A percentile compares a stretch with the other conserved stretches of the same genome.
phyloP scores from a whole-genome alignment of 2,888 invertebrate species.

The Crossocerus cetratus region DNA sequence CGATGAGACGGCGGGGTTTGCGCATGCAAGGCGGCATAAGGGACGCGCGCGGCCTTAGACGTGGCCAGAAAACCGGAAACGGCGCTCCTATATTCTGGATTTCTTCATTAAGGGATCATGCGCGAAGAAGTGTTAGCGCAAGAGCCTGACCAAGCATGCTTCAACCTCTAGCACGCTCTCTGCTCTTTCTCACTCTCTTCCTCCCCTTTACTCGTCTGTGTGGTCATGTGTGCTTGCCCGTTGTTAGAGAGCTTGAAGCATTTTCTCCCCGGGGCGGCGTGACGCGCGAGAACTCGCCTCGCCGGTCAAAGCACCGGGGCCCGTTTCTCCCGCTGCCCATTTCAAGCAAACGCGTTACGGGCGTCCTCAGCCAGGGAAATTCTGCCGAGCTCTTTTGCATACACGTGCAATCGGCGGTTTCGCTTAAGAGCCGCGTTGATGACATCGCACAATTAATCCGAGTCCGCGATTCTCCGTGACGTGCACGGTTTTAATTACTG shows the following conservation, averaged over 20 bases:
- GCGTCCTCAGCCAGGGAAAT: no score
- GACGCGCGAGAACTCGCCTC: slow-evolving; percentile 32
- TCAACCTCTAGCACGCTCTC: no score
- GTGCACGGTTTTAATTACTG: no score
- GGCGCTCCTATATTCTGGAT: slow-evolving; percentile 58
- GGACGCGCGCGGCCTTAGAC: slow-evolving; percentile 44
- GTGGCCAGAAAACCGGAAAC: slow-evolving; percentile 68
- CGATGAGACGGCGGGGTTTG: slow-evolving; percentile 48
- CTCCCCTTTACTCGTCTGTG: no score
- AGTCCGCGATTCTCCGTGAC: no score
- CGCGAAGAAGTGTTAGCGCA: slow-evolving; percentile 46
- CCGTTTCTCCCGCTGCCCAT: slow-evolving; percentile 26
- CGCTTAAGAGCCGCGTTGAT: no score
- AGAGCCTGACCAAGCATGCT: background rate
- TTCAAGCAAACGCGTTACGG: background rate
- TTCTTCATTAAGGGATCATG: slow-evolving; percentile 69
- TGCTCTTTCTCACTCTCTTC: no score
- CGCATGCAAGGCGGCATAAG: slow-evolving; percentile 63
- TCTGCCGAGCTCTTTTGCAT: no score
- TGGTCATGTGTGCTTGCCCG: slow-evolving; percentile 6
- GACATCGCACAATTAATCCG: no score
- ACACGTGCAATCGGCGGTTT: no score
- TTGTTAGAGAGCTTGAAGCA: slow-evolving; percentile 39
- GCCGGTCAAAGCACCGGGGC: slow-evolving; percentile 47
- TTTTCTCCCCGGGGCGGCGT: slow-evolving; percentile 35